These are phyloP conservation scores for Phoenicopterus ruber DNA, from an alignment of 2,113 vertebrate genomes.

Conservation along the genomic window DNA sequence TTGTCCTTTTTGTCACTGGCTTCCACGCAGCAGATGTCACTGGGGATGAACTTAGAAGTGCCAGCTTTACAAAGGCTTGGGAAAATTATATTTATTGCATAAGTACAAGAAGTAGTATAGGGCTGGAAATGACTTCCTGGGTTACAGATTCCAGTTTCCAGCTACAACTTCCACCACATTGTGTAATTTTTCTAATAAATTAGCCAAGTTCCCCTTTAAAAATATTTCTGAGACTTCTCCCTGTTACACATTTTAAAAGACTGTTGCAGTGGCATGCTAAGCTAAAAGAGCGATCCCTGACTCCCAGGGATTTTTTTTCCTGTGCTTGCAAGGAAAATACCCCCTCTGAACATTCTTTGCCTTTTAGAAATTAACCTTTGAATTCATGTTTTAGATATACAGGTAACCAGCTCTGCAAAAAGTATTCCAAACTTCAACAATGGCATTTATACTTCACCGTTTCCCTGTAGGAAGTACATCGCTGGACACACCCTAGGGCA, in stretches of 20 bases:
- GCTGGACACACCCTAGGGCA: neutral
- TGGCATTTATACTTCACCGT: neutral
- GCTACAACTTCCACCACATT: neutral
- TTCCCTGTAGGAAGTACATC: neutral
- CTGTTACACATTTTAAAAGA: neutral
- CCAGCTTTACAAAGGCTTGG: neutral
- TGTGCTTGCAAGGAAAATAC: neutral
- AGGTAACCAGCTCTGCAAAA: neutral
- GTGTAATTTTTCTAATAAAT: neutral
- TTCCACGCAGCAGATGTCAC: neutral
- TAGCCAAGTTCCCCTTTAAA: neutral
- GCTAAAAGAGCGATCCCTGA: neutral
- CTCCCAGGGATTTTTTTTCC: neutral
- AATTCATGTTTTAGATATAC: neutral
- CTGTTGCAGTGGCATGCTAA: neutral
- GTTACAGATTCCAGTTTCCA: neutral
- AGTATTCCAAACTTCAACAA: neutral
- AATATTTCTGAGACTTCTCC: neutral
- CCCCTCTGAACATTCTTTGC: neutral
- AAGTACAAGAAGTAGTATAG: neutral
- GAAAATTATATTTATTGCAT: neutral
- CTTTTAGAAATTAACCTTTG: neutral
- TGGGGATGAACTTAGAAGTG: neutral
- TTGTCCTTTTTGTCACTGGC: neutral
- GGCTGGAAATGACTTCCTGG: neutral